Base-by-base conservation (phyloP, 2,888 invertebrate genomes). In the Odontothrips loti region DNA sequence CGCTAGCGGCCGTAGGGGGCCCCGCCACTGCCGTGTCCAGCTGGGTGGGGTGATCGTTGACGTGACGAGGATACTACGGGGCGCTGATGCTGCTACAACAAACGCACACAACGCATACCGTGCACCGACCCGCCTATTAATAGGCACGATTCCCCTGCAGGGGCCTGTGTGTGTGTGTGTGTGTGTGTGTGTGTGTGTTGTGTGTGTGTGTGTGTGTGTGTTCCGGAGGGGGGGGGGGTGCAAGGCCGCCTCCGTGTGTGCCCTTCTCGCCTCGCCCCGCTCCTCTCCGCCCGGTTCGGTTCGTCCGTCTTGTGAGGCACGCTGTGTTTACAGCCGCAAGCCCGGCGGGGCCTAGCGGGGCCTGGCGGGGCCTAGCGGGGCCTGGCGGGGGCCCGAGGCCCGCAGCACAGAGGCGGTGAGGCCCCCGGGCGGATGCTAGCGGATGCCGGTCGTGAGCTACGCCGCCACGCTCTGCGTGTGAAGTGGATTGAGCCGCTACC, bases 401-500 rank as follows among this genome's bases (percentile, higher is more conserved):
- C n/a, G 58, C 20, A 58, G 58, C n/a, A 17, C 58, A 58, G 15
- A 12, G 51, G 51, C 51, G 12, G 51, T 51, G 51, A 17, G 51
- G 51, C 51, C n/a, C 34, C 34, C 58, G 58, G 58, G 58, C n/a
- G n/a, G n/a, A n/a, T n/a, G n/a, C n/a, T n/a, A n/a, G 20, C 58
- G 58, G 34, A 43, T 43, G 34, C 6, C 34, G 34, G 34, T 43
- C 34, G 34, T 43, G 34, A 43, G 34, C 34, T 43, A 6, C 23
- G 68, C 68, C 23, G 68, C 68, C 23, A 23, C 23, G 23, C 68
- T n/a, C 58, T 11, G 58, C 68, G 23, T 68, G 68, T 68, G 68
- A 68, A 68, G 68, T 23, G 68, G 68, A 68, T 68, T 23, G 68
- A 23, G 68, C 68, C 4, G 68, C 68, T 68, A 68, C 68, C 68